A percentile compares a stretch with the other conserved stretches of the same genome.
These are phyloP conservation scores for Platycheirus rosarum DNA, from an alignment of 2,888 invertebrate genomes.

Conservation along the genomic window DNA sequence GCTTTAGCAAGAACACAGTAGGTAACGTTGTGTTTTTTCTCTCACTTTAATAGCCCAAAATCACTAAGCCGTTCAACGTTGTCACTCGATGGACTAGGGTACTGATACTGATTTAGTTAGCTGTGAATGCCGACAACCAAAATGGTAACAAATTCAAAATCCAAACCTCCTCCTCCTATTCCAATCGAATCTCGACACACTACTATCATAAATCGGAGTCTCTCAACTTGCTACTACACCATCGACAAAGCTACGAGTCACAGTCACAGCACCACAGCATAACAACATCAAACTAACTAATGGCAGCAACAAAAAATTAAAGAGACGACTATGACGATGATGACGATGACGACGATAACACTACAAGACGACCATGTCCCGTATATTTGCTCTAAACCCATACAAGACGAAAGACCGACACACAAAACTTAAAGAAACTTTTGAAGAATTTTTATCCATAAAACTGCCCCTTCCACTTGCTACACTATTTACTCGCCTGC, in stretches of 20 bases:
- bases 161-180: slow-evolving; percentile 46
- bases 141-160: slow-evolving; percentile 76
- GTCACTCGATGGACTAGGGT: slow-evolving; percentile 82
- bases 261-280: slow-evolving; percentile 45
- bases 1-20: slow-evolving; percentile 30
- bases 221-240: slow-evolving; percentile 29
- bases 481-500: background rate
- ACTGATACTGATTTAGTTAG: slow-evolving; percentile 81
- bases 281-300: slow-evolving; percentile 52
- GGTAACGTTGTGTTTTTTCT: slow-evolving; percentile 4
- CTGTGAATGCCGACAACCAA: slow-evolving; percentile 78
- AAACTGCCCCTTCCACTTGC: slow-evolving; percentile 54
- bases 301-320: slow-evolving; percentile 24
- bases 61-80: slow-evolving; percentile 78
- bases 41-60: slow-evolving; percentile 69
- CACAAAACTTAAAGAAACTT: slow-evolving; percentile 70
- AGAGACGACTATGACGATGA: slow-evolving; percentile 10
- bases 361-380: slow-evolving; percentile 27
- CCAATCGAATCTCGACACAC: slow-evolving; percentile 26
- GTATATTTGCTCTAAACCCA: slow-evolving; percentile 35
- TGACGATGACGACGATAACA: background rate
- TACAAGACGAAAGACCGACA: slow-evolving; percentile 54
- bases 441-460: slow-evolving; percentile 64
- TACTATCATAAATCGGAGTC: slow-evolving; percentile 9
- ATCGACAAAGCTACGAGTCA: slow-evolving; percentile 24